Percentiles rank a stretch among this genome's conserved stretches.
phyloP scores from a whole-genome alignment of 2,888 invertebrate genomes.

The Meteorus colon region DNA sequence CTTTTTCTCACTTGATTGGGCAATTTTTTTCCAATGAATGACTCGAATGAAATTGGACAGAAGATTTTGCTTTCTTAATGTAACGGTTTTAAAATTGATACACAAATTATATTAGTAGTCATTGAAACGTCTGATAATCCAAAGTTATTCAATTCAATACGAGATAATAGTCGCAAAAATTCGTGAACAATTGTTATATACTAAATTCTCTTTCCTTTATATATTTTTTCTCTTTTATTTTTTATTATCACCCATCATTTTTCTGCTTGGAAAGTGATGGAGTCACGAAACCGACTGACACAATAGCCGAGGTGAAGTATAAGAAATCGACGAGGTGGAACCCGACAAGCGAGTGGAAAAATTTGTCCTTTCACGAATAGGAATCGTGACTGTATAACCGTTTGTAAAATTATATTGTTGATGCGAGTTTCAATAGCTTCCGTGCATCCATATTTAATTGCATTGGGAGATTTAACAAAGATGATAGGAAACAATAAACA shows the following conservation, averaged over 20 bases:
- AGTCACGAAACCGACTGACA: conserved; percentile 31
- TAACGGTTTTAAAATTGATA: too few relatives aligned
- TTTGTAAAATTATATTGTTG: conserved; percentile 24
- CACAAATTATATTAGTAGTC: too few relatives aligned
- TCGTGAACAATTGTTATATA: too few relatives aligned
- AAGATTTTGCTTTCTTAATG: too few relatives aligned
- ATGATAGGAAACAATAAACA: background rate
- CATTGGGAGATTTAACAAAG: background rate
- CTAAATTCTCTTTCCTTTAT: background rate
- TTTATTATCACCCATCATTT: conserved; percentile 5
- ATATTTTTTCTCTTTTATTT: conserved; percentile 19
- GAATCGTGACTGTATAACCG: conserved; percentile 19
- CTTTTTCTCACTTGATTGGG: too few relatives aligned
- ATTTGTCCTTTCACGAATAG: conserved; percentile 13
- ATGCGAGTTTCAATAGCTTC: conserved; percentile 22
- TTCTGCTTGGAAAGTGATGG: conserved; percentile 5
- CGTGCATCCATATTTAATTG: conserved; percentile 24
- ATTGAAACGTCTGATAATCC: too few relatives aligned
- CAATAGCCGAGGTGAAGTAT: conserved; percentile 22
- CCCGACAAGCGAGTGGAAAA: conserved; percentile 19
- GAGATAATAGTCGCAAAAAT: too few relatives aligned
- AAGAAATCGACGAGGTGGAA: conserved; percentile 36
- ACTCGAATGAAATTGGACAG: too few relatives aligned
- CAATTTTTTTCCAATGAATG: too few relatives aligned
- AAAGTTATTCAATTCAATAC: too few relatives aligned